phyloP scores from a whole-genome alignment of 2,113 vertebrate genomes.

The Mormoops blainvillei region DNA sequence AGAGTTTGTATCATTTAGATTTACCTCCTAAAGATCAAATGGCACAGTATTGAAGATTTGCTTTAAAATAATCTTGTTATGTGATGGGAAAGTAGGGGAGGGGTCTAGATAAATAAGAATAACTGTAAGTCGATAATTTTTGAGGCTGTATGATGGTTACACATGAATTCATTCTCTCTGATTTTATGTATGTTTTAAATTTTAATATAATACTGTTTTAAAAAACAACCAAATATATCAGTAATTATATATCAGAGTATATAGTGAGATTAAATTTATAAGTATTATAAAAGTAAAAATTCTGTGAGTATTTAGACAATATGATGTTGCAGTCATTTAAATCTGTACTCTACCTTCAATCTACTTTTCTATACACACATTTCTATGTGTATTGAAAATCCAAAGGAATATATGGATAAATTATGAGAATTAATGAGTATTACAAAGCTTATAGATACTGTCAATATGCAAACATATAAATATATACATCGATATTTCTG shows the following conservation, averaged over 20 bases:
- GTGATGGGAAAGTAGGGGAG: not conserved
- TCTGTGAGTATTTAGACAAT: not conserved
- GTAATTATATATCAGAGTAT: not conserved
- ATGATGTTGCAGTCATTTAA: not conserved
- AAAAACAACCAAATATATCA: not conserved
- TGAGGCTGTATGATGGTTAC: not conserved
- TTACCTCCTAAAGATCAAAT: not conserved
- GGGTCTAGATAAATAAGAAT: not conserved
- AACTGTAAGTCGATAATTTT: not conserved
- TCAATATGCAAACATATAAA: not conserved
- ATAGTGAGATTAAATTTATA: not conserved
- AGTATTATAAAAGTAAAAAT: not conserved
- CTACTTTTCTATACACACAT: not conserved
- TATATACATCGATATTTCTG: not conserved
- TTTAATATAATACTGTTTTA: not conserved
- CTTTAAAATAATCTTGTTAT: constrained; percentile 7
- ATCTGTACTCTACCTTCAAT: not conserved
- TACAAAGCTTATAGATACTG: not conserved
- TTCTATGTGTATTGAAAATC: not conserved
- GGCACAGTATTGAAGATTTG: not conserved
- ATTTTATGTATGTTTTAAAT: not conserved
- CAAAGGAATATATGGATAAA: not conserved
- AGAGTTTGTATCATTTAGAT: not conserved
- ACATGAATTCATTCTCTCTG: not conserved
- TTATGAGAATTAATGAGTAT: not conserved